Evolutionary conservation across 2,888 invertebrate species (phyloP).

Genomic region (Drosophila melanosoma): DNA sequence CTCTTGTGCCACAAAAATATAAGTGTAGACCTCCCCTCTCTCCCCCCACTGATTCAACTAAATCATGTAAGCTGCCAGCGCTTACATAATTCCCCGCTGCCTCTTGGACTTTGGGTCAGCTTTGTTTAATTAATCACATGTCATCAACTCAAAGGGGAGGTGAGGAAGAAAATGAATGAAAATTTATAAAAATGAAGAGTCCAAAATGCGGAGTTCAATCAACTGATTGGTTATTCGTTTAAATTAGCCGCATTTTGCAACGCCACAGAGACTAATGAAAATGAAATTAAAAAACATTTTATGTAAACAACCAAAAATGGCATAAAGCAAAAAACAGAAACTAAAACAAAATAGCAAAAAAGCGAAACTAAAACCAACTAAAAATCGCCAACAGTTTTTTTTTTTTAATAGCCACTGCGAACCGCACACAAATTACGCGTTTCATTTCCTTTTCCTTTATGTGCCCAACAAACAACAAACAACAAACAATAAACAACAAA

Average conservation of each 20-base stretch:
- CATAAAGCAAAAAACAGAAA: slow-evolving; percentile 5
- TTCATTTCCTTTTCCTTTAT: slow-evolving; percentile 77
- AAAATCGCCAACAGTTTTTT: slow-evolving; percentile 60
- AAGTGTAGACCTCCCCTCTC: slow-evolving; percentile 5
- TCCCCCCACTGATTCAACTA: slow-evolving; percentile 24
- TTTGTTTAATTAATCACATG: slow-evolving; percentile 70
- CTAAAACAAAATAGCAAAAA: slow-evolving; percentile 26
- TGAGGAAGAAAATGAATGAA: slow-evolving; percentile 13
- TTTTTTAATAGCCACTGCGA: slow-evolving; percentile 62
- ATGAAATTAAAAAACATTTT: slow-evolving; percentile 78
- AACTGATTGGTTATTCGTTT: slow-evolving; percentile 47
- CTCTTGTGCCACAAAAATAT: slow-evolving; percentile 61
- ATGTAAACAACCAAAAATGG: slow-evolving; percentile 61
- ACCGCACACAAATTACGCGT: slow-evolving; percentile 73
- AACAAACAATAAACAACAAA: slow-evolving; percentile 30
- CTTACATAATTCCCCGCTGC: slow-evolving; percentile 56
- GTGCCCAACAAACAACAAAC: slow-evolving; percentile 31
- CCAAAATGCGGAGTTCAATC: slow-evolving; percentile 63
- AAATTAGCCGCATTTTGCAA: slow-evolving; percentile 64
- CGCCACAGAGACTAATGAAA: slow-evolving; percentile 65
- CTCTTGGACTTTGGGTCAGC: slow-evolving; percentile 62
- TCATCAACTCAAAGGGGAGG: slow-evolving; percentile 21
- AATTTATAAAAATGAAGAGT: slow-evolving; percentile 52
- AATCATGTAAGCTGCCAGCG: slow-evolving; percentile 64
- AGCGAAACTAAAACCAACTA: slow-evolving; percentile 39